Evolutionary conservation across 2,888 invertebrate species (phyloP).

Genomic region (Metalampra italica): DNA sequence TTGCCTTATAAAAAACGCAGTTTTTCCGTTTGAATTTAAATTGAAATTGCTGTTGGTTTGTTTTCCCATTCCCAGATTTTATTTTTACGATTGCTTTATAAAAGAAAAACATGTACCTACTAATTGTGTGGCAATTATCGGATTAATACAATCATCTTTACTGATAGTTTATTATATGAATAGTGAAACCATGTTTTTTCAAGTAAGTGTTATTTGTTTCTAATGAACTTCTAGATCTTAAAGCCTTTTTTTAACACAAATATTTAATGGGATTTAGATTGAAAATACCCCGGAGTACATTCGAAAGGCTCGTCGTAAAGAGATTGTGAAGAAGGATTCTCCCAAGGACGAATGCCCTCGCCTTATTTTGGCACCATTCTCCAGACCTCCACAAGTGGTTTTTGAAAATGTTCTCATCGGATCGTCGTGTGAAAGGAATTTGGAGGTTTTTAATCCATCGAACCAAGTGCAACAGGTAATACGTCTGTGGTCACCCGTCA

Average conservation of each 20-base stretch:
- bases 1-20: too few species aligned
- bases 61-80: too few species aligned
- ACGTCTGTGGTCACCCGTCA: background rate
- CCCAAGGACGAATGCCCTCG: slow-evolving; percentile 68
- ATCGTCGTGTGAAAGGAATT: slow-evolving; percentile 66
- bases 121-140: too few species aligned
- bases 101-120: too few species aligned
- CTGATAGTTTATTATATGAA: background rate
- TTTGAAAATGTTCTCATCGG: slow-evolving; percentile 82
- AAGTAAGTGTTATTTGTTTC: slow-evolving; percentile 29
- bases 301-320: slow-evolving; percentile 45
- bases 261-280: slow-evolving; percentile 42
- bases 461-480: slow-evolving; percentile 60
- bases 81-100: too few species aligned
- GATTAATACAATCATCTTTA: too few species aligned
- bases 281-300: slow-evolving; percentile 72
- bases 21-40: too few species aligned
- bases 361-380: slow-evolving; percentile 82
- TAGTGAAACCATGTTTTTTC: slow-evolving; percentile 46
- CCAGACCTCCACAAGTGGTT: slow-evolving; percentile 81
- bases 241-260: background rate
- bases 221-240: too few species aligned
- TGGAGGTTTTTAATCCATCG: slow-evolving; percentile 80
- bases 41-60: too few species aligned
- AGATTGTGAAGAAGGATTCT: slow-evolving; percentile 39